phyloP scores from a whole-genome alignment of 2,888 invertebrate species.

The Nomada fucata region DNA sequence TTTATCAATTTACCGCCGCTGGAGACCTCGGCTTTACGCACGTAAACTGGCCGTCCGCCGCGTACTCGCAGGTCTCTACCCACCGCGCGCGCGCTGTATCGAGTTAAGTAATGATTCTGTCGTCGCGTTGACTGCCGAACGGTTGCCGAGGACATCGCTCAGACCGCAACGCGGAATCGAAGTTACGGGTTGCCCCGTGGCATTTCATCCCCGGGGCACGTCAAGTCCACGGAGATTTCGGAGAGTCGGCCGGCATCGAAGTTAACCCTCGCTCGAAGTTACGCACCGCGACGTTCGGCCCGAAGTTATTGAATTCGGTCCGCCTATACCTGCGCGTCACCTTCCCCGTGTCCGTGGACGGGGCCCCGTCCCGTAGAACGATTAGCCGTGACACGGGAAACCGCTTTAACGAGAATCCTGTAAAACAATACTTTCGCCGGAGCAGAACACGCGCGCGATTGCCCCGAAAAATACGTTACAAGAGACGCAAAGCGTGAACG shows the following conservation, averaged over 20 bases:
- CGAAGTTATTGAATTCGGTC: neutral
- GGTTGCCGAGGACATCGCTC: slow-evolving; percentile 39
- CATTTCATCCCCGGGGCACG: neutral
- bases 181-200: neutral
- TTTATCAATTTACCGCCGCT: slow-evolving; percentile 79
- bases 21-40: slow-evolving; percentile 63
- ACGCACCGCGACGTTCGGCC: neutral
- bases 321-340: too few relatives aligned
- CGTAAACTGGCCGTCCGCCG: slow-evolving; percentile 55
- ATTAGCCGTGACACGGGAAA: slow-evolving; percentile 33
- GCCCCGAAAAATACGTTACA: slow-evolving; percentile 53
- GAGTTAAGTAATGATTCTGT: slow-evolving; percentile 65
- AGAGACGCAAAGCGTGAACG: slow-evolving; percentile 11
- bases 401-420: slow-evolving; percentile 26
- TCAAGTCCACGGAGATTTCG: neutral
- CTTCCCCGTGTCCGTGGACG: neutral
- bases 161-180: slow-evolving; percentile 30
- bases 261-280: neutral
- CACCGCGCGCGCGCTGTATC: slow-evolving; percentile 51
- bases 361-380: neutral
- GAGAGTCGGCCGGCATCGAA: too few relatives aligned
- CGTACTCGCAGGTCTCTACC: slow-evolving; percentile 58
- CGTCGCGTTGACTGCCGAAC: slow-evolving; percentile 58
- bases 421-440: slow-evolving; percentile 19
- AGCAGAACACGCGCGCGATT: neutral